Base-by-base conservation (phyloP, 1,140 invertebrate species). In the Atta texana region DNA sequence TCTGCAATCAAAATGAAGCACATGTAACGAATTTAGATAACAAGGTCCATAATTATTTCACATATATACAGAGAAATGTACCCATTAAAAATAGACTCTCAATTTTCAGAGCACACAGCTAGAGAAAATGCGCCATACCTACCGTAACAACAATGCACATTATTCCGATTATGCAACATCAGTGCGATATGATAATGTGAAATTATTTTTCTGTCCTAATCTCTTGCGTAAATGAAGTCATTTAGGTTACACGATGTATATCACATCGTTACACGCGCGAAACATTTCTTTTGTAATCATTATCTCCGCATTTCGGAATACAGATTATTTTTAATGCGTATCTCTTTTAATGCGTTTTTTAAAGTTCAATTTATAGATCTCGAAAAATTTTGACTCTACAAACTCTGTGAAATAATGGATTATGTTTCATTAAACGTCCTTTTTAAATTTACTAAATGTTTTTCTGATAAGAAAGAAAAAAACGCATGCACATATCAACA, bases 171-270 rank as follows among this genome's bases (percentile, higher is more conserved):
- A 61, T 74, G 39, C 28, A 51, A 51, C 55, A 61, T 84, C 72
- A 61, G 61, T 21, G 28, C 61, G 44, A 72, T 61, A 84, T 63
- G 69, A 51, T 75, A 75, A 84, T 57, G 53, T 63, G 5, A 14
- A 74, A 75, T 84, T 75, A 84, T 84, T 74, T 75, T 84, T 49
- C 39, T 74, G 53, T 72, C 34, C 8, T 74, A 74, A 81, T 81
- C 49, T 81, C 44, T 10, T 59, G 31, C 24, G 39, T 49, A 82
- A 61, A 75, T 63, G 55, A 82, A 74, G 28, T 74, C 8, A 75
- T 75, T 74, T 84, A 74, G 24, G 10, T 75, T 72, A 80, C 61
- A 34, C 10, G 57, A 81, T 81, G 53, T 57, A 57, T 81, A 81
- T 69, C 21, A 80, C 75, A 49, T 8, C 14, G 31, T 81, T 34